Percentiles rank a stretch among this genome's conserved stretches.
Evolutionary conservation across 1,140 invertebrate genomes (phyloP).

Genomic region (Drosophila bipectinata): DNA sequence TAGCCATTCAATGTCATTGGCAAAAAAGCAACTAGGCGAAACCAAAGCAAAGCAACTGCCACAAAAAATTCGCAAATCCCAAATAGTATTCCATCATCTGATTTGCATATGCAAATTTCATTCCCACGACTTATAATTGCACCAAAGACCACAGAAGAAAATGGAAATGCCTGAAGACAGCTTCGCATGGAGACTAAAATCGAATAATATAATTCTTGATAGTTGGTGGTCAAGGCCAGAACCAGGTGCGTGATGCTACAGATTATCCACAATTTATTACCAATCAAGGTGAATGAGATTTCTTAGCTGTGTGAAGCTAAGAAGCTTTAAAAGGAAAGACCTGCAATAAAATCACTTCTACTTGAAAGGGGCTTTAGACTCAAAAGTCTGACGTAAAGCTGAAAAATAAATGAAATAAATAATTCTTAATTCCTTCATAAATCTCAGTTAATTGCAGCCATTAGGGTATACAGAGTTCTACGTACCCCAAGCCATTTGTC

Average conservation of each 20-base stretch:
- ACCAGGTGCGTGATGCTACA: constrained; percentile 22
- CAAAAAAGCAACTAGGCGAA: constrained; percentile 21
- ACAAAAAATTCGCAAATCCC: constrained; percentile 44
- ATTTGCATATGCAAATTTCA: constrained; percentile 76
- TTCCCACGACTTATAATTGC: constrained; percentile 79
- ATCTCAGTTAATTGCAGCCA: not conserved
- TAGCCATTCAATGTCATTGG: constrained; percentile 61
- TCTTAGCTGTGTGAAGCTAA: constrained; percentile 10
- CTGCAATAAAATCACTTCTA: not conserved
- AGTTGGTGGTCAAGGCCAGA: constrained; percentile 24
- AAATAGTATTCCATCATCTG: constrained; percentile 46
- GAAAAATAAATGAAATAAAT: not conserved
- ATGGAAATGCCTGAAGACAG: constrained; percentile 35
- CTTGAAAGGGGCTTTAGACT: not conserved
- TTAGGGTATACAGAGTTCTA: constrained; percentile 10
- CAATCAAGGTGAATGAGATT: constrained; percentile 9
- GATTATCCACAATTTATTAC: constrained; percentile 23
- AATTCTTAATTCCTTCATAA: not conserved
- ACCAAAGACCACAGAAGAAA: constrained; percentile 22
- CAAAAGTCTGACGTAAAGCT: not conserved
- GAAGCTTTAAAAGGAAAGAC: not conserved
- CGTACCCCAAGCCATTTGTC: not conserved
- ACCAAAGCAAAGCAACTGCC: constrained; percentile 20
- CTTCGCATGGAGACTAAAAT: constrained; percentile 26
- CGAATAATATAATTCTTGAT: constrained; percentile 51